A percentile compares a stretch with the other conserved stretches of the same genome.
These are phyloP conservation scores for Silurus lanzhouensis DNA, from an alignment of 2,797 vertebrate species.

Conservation along the genomic window DNA sequence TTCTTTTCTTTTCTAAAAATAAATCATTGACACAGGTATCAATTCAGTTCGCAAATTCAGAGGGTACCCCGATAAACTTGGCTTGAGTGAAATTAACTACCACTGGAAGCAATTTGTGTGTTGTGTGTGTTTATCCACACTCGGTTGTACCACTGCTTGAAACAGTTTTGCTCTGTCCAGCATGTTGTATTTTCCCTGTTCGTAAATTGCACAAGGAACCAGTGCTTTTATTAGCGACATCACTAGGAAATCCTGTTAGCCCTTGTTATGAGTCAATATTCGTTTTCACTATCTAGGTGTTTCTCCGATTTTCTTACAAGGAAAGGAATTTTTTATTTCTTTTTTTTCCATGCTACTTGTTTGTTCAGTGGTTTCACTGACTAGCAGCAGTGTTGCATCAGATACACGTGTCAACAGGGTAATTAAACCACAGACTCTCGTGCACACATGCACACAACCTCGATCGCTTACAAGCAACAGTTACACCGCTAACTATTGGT, in stretches of 20 bases:
- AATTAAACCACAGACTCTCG: slow-evolving; percentile 58
- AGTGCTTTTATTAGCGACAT: slow-evolving; percentile 41
- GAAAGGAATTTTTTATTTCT: slow-evolving; percentile 38
- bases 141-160: not conserved
- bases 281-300: slow-evolving; percentile 41
- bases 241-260: slow-evolving; percentile 18
- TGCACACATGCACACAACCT: slow-evolving; percentile 46
- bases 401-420: slow-evolving; percentile 57
- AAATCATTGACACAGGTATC: not conserved
- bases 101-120: not conserved
- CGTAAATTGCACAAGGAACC: not conserved
- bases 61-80: not conserved
- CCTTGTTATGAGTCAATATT: slow-evolving; percentile 38
- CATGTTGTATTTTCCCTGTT: slow-evolving; percentile 1
- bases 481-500: slow-evolving; percentile 43
- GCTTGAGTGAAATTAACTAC: not conserved
- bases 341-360: slow-evolving; percentile 50
- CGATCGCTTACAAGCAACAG: slow-evolving; percentile 41
- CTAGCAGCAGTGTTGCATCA: slow-evolving; percentile 62
- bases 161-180: not conserved
- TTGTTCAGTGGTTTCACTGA: slow-evolving; percentile 63
- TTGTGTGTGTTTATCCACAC: not conserved
- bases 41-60: not conserved
- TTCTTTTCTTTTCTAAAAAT: too few species aligned
- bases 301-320: slow-evolving; percentile 42